Base-by-base conservation (phyloP, 2,888 invertebrate species). In the Formica aserva region DNA sequence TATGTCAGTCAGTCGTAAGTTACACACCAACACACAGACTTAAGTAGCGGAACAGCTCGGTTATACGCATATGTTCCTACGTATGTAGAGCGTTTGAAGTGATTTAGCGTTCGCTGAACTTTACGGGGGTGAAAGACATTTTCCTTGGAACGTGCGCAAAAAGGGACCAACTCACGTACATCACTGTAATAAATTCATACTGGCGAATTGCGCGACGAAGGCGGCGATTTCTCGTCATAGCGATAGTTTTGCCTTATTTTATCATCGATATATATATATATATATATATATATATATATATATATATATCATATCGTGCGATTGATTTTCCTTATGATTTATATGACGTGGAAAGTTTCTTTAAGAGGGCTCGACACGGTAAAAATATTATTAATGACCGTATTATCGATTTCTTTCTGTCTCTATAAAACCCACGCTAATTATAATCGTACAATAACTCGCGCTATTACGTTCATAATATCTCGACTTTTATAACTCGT, bases 1-100 rank as follows among this genome's bases (percentile, higher is more conserved):
- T 71, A 67, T 83, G 86, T 87, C 88, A 76, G 67, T 75, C 84
- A 86, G 81, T 89, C 90, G 85, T 86, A 86, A 90, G 77, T 90
- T 85, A 89, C 83, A 82, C 22, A 38, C 41, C 41, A 22, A 63
- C n/a, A 32, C 66, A 52, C 32, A 72, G 76, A 90, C 84, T 87
- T 88, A 86, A 89, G 85, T n/a, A 52, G 85, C 69, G 85, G 78
- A 38, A 13, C 29, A 8, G 29, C 9, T 63, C 63, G 38, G 63
- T 62, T 48, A 57, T 52, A 63, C 76, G 15, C 26, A 38, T 41
- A 41, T 72, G 60, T 60, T 60, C 18, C 75, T 60, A 65, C 45
- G 74, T 77, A 29, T 77, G 77, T 60, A 80, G 74, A 74, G 76
- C 77, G 60, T 45, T 75, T 9, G 45, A 75, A 75, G 57, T 80